Percentiles rank a stretch among this genome's conserved stretches.
Conservation (phyloP, 92 coral and sea anemone species). For the Scolanthus callimorphus region DNA sequence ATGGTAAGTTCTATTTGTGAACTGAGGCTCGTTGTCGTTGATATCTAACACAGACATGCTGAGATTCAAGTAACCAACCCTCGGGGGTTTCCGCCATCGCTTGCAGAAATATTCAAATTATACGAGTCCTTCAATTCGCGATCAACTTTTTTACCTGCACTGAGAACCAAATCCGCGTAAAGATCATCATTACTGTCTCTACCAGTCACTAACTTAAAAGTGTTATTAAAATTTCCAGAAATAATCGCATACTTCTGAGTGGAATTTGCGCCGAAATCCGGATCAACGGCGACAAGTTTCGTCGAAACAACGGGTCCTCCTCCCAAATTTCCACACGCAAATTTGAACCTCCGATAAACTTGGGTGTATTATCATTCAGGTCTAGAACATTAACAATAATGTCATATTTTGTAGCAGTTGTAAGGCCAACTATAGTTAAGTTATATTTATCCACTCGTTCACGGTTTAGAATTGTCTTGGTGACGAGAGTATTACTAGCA, state of each 20-base stretch:
- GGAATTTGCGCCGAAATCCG: slow-evolving; percentile 70
- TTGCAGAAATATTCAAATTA: slow-evolving; percentile 82
- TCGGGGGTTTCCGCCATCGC: slow-evolving; percentile 83
- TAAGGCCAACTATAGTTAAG: background rate
- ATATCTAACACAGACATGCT: slow-evolving; percentile 76
- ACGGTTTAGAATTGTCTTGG: slow-evolving; percentile 59
- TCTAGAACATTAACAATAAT: slow-evolving; percentile 76
- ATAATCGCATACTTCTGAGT: slow-evolving; percentile 68
- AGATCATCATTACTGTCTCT: slow-evolving; percentile 15
- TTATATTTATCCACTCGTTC: slow-evolving; percentile 36
- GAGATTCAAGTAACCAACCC: slow-evolving; percentile 40
- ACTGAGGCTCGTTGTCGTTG: slow-evolving; percentile 75
- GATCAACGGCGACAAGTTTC: slow-evolving; percentile 54
- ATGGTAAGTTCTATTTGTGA: slow-evolving; percentile 47
- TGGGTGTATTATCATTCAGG: slow-evolving; percentile 82
- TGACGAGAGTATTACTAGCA: slow-evolving; percentile 39
- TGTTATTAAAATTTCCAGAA: slow-evolving; percentile 73
- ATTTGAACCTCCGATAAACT: slow-evolving; percentile 45
- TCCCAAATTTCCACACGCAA: slow-evolving; percentile 43
- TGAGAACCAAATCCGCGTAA: slow-evolving; percentile 47
- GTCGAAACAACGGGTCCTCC: slow-evolving; percentile 9
- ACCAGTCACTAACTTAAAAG: slow-evolving; percentile 41
- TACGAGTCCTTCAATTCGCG: slow-evolving; percentile 64
- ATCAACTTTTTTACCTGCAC: slow-evolving; percentile 59
- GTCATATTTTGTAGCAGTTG: background rate